phyloP scores from a whole-genome alignment of 2,888 invertebrate genomes.

The Operophtera brumata region DNA sequence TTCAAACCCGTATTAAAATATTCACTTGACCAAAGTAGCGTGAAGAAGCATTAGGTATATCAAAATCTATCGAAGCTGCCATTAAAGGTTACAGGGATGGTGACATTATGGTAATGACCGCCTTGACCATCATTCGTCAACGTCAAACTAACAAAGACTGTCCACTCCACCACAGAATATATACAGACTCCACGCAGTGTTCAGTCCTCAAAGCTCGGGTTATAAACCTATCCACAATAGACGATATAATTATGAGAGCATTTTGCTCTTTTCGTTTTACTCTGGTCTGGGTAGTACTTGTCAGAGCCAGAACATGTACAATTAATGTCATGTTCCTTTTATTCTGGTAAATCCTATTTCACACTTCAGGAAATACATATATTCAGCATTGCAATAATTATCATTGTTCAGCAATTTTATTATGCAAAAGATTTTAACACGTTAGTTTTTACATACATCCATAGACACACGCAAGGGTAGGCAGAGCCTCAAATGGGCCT shows the following conservation, averaged over 20 bases:
- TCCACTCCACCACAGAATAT: no score
- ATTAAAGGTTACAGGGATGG: conserved; percentile 18
- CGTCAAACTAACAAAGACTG: conserved; percentile 29
- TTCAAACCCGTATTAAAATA: conserved; percentile 25
- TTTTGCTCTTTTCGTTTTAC: conserved; percentile 1
- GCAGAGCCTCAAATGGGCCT: no score
- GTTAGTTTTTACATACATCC: no score
- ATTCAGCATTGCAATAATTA: not conserved
- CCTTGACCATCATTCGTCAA: conserved; percentile 27
- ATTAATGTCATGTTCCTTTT: conserved; percentile 2
- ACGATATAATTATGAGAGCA: conserved; percentile 5
- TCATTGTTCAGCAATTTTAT: not conserved
- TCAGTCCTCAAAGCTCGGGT: conserved; percentile 13
- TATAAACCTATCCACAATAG: not conserved
- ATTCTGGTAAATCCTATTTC: conserved; percentile 1
- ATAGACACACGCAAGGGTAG: no score
- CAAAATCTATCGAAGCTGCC: conserved; percentile 21
- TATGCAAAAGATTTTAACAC: not conserved
- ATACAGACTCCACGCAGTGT: not conserved
- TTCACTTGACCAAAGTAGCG: conserved; percentile 28
- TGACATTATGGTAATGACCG: conserved; percentile 29
- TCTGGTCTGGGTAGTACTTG: not conserved
- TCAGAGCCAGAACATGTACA: not conserved
- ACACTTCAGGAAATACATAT: conserved; percentile 8
- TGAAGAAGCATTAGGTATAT: conserved; percentile 13